Evolutionary conservation across 2,797 vertebrate species (phyloP).

Genomic region (Meda fulgida): DNA sequence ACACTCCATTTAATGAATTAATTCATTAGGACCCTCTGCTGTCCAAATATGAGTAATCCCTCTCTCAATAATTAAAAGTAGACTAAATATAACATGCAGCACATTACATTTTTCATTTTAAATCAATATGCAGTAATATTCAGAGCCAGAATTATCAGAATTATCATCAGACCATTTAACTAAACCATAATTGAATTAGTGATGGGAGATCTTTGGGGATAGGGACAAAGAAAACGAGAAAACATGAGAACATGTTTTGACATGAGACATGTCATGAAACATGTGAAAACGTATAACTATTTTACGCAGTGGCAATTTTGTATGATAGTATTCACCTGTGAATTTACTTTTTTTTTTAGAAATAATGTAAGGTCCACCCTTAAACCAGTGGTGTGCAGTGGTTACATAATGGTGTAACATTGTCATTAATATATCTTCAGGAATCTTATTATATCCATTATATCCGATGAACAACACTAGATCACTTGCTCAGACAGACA

Average conservation of each 20-base stretch:
- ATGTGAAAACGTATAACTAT: neutral
- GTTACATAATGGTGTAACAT: neutral
- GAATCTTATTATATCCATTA: no score
- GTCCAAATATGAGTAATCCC: conserved; percentile 33
- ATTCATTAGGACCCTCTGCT: neutral
- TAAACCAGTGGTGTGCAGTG: neutral
- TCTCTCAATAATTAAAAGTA: conserved; percentile 35
- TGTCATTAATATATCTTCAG: neutral
- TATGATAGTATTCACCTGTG: neutral
- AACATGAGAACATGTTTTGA: no score
- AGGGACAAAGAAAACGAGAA: no score
- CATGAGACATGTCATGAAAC: no score
- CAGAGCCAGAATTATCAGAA: conserved; percentile 7
- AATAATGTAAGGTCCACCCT: neutral
- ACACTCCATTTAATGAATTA: conserved; percentile 8
- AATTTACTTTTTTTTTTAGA: neutral
- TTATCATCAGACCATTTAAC: conserved; percentile 20
- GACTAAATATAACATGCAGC: conserved; percentile 28
- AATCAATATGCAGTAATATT: conserved; percentile 23
- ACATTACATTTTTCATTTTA: conserved; percentile 24
- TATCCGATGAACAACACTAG: neutral
- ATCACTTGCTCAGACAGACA: neutral
- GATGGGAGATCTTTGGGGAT: neutral
- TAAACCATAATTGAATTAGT: conserved; percentile 30
- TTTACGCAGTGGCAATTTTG: neutral